These are phyloP conservation scores for Mythimna loreyi DNA, from an alignment of 2,888 invertebrate genomes.

Conservation along the genomic window DNA sequence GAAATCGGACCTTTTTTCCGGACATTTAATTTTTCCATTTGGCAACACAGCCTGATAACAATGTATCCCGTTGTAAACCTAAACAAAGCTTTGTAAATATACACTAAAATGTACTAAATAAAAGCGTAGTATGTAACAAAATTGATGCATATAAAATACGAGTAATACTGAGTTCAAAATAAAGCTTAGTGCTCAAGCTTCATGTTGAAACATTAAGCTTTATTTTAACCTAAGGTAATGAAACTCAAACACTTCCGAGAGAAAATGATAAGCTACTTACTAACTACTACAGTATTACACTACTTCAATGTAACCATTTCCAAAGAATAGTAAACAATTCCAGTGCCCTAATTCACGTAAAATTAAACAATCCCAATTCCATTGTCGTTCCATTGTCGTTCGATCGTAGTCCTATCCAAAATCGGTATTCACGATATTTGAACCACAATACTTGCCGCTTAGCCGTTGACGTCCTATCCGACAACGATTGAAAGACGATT, in stretches of 20 bases:
- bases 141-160: not conserved
- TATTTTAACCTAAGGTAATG: not conserved
- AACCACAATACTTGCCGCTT: no score
- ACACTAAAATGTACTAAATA: not conserved
- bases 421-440: no score
- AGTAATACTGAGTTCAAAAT: not conserved
- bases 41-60: not conserved
- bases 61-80: not conserved
- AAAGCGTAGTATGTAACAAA: not conserved
- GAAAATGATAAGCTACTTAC: not conserved
- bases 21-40: no score
- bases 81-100: not conserved
- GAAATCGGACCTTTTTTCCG: no score
- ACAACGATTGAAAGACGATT: no score
- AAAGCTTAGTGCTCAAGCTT: no score
- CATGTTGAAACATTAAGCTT: not conserved
- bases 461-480: no score
- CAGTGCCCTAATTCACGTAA: no score
- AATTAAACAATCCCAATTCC: no score
- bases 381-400: no score
- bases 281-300: not conserved
- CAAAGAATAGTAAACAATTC: conserved; percentile 9
- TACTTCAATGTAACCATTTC: not conserved
- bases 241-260: not conserved
- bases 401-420: no score